Evolutionary conservation across 2,888 invertebrate genomes (phyloP).

Genomic region (Apotomis betuletana): DNA sequence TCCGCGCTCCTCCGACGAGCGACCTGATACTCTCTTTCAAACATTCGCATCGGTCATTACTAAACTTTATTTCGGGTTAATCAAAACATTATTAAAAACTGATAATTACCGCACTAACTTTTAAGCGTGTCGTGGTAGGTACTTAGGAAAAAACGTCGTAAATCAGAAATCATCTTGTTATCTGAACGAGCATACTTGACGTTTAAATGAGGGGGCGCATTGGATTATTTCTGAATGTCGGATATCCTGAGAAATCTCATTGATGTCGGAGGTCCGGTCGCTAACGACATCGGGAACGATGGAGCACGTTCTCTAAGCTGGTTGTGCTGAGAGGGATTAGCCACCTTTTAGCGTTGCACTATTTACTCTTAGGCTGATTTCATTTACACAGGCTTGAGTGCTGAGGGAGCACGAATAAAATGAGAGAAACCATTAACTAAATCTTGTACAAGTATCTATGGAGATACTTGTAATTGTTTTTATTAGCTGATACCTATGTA

Average conservation of each 20-base stretch:
- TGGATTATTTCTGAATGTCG: constrained; percentile 64
- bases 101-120: constrained; percentile 5
- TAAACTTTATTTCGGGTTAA: constrained; percentile 46
- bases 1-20: constrained; percentile 47
- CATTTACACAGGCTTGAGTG: constrained; percentile 31
- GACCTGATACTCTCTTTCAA: constrained; percentile 47
- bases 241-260: constrained; percentile 64
- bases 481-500: too few species aligned
- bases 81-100: constrained; percentile 13
- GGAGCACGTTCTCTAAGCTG: constrained; percentile 66
- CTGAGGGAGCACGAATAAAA: background rate
- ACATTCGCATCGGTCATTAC: constrained; percentile 48
- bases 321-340: constrained; percentile 75
- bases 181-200: constrained; percentile 41
- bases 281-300: background rate
- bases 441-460: background rate
- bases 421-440: background rate
- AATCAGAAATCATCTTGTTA: constrained; percentile 39
- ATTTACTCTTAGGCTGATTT: constrained; percentile 64
- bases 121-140: constrained; percentile 41
- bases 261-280: constrained; percentile 70
- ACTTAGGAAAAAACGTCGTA: constrained; percentile 47
- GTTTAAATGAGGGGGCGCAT: constrained; percentile 51
- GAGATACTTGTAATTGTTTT: too few species aligned
- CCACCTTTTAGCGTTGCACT: constrained; percentile 78